Conservation (phyloP, 37 sponge, comb jelly and placozoan genomes). For the Lycopodina hypogea region DNA sequence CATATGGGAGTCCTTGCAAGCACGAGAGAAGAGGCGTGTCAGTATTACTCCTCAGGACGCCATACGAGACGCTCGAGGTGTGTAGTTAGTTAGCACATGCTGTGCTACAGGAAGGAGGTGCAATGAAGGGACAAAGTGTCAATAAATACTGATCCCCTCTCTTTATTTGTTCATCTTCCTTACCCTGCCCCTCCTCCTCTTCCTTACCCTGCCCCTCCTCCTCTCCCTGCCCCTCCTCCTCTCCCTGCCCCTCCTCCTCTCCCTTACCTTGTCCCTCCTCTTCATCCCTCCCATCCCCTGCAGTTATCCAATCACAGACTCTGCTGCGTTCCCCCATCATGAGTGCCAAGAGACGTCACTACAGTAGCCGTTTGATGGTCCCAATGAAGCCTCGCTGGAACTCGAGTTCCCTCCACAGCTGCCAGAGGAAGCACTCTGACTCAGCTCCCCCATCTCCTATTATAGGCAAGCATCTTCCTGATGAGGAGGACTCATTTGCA, state of each 20-base stretch:
- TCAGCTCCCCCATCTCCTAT: not conserved
- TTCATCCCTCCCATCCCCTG: not conserved
- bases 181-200: not conserved
- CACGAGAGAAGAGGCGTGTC: conserved; percentile 30
- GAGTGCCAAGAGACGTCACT: not conserved
- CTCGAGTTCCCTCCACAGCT: too few relatives aligned
- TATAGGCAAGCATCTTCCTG: too few relatives aligned
- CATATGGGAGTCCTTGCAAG: conserved; percentile 24
- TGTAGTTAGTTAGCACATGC: not conserved
- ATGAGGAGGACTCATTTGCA: not conserved
- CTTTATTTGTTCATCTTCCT: too few relatives aligned
- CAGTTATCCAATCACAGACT: too few relatives aligned
- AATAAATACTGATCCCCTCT: too few relatives aligned
- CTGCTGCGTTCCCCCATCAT: too few relatives aligned
- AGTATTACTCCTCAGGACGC: conserved; percentile 42
- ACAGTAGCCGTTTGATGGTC: too few relatives aligned
- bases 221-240: not conserved
- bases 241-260: not conserved
- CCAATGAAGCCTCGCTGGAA: too few relatives aligned
- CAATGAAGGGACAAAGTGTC: not conserved
- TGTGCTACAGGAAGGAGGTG: not conserved
- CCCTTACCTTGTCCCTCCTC: not conserved
- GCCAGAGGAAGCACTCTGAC: too few relatives aligned
- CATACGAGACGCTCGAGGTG: conserved; percentile 28
- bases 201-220: not conserved